Percentiles rank a stretch among this genome's conserved stretches.
Conservation (phyloP, 2,888 invertebrate genomes). For the Torymus aiolomorphi region DNA sequence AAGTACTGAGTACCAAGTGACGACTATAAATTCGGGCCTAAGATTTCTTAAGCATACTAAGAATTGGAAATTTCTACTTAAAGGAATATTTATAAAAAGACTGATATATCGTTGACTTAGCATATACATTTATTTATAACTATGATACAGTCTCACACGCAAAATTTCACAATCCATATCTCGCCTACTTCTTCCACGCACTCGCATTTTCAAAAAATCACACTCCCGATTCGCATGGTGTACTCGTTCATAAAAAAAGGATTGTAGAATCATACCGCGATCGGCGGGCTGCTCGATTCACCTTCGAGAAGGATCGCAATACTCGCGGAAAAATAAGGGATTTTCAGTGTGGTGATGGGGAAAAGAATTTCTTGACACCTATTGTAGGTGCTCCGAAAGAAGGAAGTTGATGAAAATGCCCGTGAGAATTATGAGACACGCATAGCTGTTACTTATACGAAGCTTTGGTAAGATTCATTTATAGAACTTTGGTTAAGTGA, state of each 20-base stretch:
- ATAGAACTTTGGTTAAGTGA: conserved; percentile 58
- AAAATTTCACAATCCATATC: conserved; percentile 64
- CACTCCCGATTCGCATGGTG: conserved; percentile 54
- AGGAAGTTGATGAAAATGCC: conserved; percentile 38
- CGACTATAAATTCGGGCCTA: too few species aligned
- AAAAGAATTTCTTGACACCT: conserved; percentile 1
- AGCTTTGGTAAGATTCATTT: conserved; percentile 65
- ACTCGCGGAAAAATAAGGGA: conserved; percentile 1
- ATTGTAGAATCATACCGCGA: conserved; percentile 56
- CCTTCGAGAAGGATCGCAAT: conserved; percentile 11
- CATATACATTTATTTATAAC: conserved; percentile 74
- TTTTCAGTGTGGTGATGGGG: too few species aligned
- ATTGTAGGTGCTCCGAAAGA: conserved; percentile 38
- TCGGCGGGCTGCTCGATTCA: conserved; percentile 67
- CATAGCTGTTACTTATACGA: conserved; percentile 55
- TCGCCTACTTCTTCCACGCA: conserved; percentile 63
- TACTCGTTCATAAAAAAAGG: conserved; percentile 49
- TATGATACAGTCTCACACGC: conserved; percentile 73
- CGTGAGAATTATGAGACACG: conserved; percentile 48
- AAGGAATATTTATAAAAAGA: background rate
- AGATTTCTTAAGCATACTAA: too few species aligned
- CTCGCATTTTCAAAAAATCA: conserved; percentile 60
- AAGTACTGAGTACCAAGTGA: too few species aligned
- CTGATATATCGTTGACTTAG: conserved; percentile 64
- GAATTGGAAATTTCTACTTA: too few species aligned